Evolutionary conservation across 2,113 vertebrate species (phyloP).

Genomic region (Seriola rivoliana): DNA sequence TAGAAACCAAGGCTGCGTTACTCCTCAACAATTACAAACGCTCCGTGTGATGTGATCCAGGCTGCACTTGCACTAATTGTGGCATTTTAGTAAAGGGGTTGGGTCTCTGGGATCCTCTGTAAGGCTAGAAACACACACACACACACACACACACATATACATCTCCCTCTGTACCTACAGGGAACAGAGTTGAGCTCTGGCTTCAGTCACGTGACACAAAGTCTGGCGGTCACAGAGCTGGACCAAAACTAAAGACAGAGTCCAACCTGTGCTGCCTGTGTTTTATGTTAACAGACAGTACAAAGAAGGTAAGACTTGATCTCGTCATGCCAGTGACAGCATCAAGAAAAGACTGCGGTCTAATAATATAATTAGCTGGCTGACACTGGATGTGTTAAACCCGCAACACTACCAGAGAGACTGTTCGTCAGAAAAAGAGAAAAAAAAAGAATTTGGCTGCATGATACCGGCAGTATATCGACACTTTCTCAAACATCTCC

Average conservation of each 20-base stretch:
- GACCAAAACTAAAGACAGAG: neutral
- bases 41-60: slow-evolving; percentile 79
- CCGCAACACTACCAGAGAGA: neutral
- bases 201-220: slow-evolving; percentile 63
- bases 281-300: neutral
- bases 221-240: slow-evolving; percentile 25
- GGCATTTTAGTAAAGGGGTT: slow-evolving; percentile 72
- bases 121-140: slow-evolving; percentile 40
- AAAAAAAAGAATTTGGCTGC: no score
- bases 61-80: slow-evolving; percentile 80
- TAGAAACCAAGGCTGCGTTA: slow-evolving; percentile 57
- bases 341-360: neutral
- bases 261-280: neutral
- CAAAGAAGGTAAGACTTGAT: neutral
- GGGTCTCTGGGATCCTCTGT: slow-evolving; percentile 69
- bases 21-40: slow-evolving; percentile 71
- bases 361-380: neutral
- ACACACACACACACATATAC: slow-evolving; percentile 10
- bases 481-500: neutral
- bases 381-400: neutral
- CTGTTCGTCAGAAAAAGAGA: neutral
- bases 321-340: neutral
- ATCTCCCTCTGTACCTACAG: slow-evolving; percentile 46
- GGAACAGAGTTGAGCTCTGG: slow-evolving; percentile 67
- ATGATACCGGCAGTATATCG: neutral